phyloP scores from a whole-genome alignment of 2,888 invertebrate species.

The Xanthostigma xanthostigma region DNA sequence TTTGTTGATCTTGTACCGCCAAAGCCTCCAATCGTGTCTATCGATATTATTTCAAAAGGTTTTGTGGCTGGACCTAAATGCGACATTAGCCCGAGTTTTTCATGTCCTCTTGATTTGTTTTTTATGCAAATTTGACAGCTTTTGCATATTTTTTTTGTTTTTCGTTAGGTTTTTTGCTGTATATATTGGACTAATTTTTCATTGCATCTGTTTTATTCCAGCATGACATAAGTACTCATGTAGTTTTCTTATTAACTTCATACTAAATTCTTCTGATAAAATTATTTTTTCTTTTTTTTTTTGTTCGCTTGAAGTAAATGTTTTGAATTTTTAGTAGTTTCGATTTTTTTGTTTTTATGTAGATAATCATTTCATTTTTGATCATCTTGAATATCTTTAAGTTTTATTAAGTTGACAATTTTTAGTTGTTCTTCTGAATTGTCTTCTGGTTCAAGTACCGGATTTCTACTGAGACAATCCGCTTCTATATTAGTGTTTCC shows the following conservation, averaged over 20 bases:
- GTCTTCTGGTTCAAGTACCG: slow-evolving; percentile 11
- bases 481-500: slow-evolving; percentile 7
- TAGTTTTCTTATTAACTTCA: slow-evolving; percentile 9
- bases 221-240: slow-evolving; percentile 11
- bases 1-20: slow-evolving; percentile 15
- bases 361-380: slow-evolving; percentile 10
- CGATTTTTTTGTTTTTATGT: slow-evolving; percentile 7
- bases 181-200: slow-evolving; percentile 8
- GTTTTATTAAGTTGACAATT: slow-evolving; percentile 10
- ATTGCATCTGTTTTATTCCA: slow-evolving; percentile 10
- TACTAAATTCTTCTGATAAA: slow-evolving; percentile 11
- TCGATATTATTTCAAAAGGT: slow-evolving; percentile 16
- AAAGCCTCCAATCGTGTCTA: slow-evolving; percentile 18
- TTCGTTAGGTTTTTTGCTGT: slow-evolving; percentile 11
- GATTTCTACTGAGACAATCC: slow-evolving; percentile 12
- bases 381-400: slow-evolving; percentile 10
- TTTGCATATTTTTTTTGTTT: slow-evolving; percentile 12
- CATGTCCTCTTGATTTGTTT: slow-evolving; percentile 16
- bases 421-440: slow-evolving; percentile 9
- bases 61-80: slow-evolving; percentile 17
- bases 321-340: slow-evolving; percentile 8
- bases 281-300: slow-evolving; percentile 12
- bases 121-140: slow-evolving; percentile 14
- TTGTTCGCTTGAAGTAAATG: slow-evolving; percentile 10
- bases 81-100: slow-evolving; percentile 13